phyloP scores from a whole-genome alignment of 2,797 vertebrate species.

The Melanotaenia pygmaea region DNA sequence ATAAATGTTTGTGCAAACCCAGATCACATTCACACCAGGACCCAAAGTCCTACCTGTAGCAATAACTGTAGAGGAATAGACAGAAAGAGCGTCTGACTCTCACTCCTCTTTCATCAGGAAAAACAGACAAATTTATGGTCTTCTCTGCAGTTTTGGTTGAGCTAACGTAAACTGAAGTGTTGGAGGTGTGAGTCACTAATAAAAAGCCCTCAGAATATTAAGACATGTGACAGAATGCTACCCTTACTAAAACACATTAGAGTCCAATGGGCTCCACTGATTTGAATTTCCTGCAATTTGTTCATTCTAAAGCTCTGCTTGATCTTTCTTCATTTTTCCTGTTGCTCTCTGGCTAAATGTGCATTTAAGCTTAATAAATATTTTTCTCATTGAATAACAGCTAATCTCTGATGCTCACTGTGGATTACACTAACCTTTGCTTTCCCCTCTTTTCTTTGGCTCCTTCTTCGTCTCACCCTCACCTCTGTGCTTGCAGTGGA shows the following conservation, averaged over 20 bases:
- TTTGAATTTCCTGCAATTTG: slow-evolving; percentile 61
- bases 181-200: slow-evolving; percentile 47
- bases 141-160: slow-evolving; percentile 9
- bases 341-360: slow-evolving; percentile 33
- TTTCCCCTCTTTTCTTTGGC: slow-evolving; percentile 65
- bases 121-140: slow-evolving; percentile 11
- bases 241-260: slow-evolving; percentile 51
- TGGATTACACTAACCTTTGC: slow-evolving; percentile 67
- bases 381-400: slow-evolving; percentile 54
- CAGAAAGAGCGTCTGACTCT: neutral
- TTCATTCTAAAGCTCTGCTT: slow-evolving; percentile 35
- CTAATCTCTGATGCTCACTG: slow-evolving; percentile 44
- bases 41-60: neutral
- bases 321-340: slow-evolving; percentile 18
- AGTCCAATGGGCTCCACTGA: slow-evolving; percentile 18
- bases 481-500: slow-evolving; percentile 90
- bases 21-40: neutral
- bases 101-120: neutral
- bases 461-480: slow-evolving; percentile 70
- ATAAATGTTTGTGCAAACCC: neutral
- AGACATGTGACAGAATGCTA: slow-evolving; percentile 43
- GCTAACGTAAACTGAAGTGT: slow-evolving; percentile 30
- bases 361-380: slow-evolving; percentile 54
- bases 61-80: neutral
- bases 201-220: slow-evolving; percentile 36